A percentile compares a stretch with the other conserved stretches of the same genome.
Conservation (phyloP, 2,113 vertebrate genomes). For the Macaca mulatta region DNA sequence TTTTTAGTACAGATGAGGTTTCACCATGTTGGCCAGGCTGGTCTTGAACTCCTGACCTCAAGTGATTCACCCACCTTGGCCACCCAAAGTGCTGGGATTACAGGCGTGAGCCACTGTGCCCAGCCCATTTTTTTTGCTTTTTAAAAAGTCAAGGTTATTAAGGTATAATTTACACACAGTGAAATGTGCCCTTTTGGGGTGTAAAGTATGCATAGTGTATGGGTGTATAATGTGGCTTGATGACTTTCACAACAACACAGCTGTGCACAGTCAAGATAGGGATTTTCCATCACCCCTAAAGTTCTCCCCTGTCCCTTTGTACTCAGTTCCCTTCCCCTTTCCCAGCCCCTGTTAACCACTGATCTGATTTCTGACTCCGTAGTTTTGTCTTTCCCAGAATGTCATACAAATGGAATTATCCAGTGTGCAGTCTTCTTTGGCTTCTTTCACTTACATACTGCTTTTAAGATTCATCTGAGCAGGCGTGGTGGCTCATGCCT, state of each 20-base stretch:
- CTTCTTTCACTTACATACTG: neutral
- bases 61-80: too few relatives aligned
- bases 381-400: neutral
- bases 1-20: too few relatives aligned
- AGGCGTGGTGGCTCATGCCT: too few relatives aligned
- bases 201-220: too few relatives aligned
- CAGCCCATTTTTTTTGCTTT: neutral
- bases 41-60: too few relatives aligned
- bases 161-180: neutral
- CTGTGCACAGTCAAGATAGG: neutral
- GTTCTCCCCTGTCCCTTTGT: neutral
- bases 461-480: neutral
- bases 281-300: neutral
- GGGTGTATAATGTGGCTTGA: neutral
- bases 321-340: neutral
- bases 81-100: too few relatives aligned
- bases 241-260: neutral
- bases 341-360: neutral
- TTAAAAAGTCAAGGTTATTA: neutral
- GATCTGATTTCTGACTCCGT: neutral
- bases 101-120: too few relatives aligned
- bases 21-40: too few relatives aligned
- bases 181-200: neutral
- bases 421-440: neutral
- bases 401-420: neutral